Evolutionary conservation across 2,113 vertebrate species (phyloP), one percentile per base, ranked within the genome.

Genomic region (Ctenomys sociabilis): DNA sequence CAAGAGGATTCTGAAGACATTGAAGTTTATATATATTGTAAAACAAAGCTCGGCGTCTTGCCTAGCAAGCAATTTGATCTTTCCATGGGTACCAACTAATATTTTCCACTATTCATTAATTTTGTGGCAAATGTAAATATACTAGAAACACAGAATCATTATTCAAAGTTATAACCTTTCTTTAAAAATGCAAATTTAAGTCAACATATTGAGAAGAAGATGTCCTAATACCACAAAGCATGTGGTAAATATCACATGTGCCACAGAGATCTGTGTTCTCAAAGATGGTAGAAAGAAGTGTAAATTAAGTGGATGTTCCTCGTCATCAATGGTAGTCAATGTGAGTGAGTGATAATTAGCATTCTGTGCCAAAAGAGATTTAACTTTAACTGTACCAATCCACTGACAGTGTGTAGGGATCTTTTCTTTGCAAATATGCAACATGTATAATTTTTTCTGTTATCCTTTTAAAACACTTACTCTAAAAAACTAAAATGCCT

Each of bases 121-220:
- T 95, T 92, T 40, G 10, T 90, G 86, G 78, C 59, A 85, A 95
- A 90, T 24, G 61, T 64, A 54, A 88, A 68, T 30, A 77, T 54
- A 28, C n/a, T 93, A 61, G 63, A 97, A 66, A 85, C 54, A 85
- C 4, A 66, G 64, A 92, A 37, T 7, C 35, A 90, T 88, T 37
- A 43, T 30, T 95, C 81, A 95, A 94, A 90, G 52, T 49, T 78
- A 16, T 30, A 70, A n/a, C 16, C 37, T 90, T 78, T 92, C 77
- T 49, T 89, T 66, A 11, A 85, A 96, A 81, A 66, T 92, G 35
- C 13, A 91, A 92, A 95, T 95, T n/a, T 85, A 59, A 90, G 32
- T 43, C 43, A 83, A 28, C 0, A 0, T 77, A 68, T 64, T 68
- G 45, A 40, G 85, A 81, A 66, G 22, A 86, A 94, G 52, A 57